Conservation (phyloP, 2,888 invertebrate species). For the Brachynemurus nebulosus region DNA sequence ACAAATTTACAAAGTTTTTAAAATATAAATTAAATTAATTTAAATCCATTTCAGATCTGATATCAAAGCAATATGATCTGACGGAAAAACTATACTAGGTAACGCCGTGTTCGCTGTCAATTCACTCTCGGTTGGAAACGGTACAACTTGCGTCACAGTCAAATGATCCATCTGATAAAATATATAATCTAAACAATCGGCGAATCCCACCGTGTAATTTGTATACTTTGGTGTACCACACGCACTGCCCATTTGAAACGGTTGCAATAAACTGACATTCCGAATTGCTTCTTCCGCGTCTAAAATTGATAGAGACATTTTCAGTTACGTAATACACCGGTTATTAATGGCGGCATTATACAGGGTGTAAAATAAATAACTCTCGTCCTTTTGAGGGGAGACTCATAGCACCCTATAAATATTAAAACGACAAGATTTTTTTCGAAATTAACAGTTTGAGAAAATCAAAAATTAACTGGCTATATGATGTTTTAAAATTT, state of each 20-base stretch:
- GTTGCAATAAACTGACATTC: slow-evolving; percentile 49
- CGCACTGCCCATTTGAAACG: slow-evolving; percentile 55
- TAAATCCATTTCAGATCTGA: slow-evolving; percentile 53
- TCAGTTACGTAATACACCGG: no score
- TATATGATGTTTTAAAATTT: no score
- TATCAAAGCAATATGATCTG: slow-evolving; percentile 84
- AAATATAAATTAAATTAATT: slow-evolving; percentile 5
- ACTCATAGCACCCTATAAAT: no score
- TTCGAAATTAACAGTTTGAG: no score
- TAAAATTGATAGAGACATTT: no score
- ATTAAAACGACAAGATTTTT: no score
- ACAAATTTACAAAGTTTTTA: no score
- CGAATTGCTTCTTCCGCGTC: slow-evolving; percentile 49
- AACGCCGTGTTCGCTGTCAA: slow-evolving; percentile 59
- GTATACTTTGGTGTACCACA: slow-evolving; percentile 77
- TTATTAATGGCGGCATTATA: no score
- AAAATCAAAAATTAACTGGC: no score
- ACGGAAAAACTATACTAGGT: slow-evolving; percentile 82
- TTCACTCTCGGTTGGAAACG: slow-evolving; percentile 67
- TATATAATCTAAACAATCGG: slow-evolving; percentile 86
- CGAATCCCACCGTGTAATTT: slow-evolving; percentile 72
- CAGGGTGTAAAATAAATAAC: no score
- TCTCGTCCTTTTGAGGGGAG: no score
- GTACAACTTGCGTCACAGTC: slow-evolving; percentile 54
- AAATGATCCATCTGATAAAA: slow-evolving; percentile 57